Base-by-base conservation (phyloP, 2,113 vertebrate species). In the Gobio gobio region DNA sequence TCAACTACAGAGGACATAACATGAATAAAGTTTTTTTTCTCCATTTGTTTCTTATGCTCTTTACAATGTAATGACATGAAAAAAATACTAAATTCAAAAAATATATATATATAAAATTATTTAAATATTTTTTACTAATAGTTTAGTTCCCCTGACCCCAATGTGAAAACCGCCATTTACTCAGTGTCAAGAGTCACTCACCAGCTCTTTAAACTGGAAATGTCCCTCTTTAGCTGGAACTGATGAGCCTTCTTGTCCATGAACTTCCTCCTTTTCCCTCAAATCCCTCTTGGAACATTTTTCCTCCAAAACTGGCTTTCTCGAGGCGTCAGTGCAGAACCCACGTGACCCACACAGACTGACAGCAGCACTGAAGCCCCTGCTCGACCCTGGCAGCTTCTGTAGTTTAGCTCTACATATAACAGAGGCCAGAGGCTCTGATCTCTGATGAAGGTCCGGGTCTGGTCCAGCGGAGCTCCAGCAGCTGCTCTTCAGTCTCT, bases 191-290 rank as follows among this genome's bases (percentile, higher is more conserved):
- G 18, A 10, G 64, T 66, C 7, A 64, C 87, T 75, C 90, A 95
- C 95, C 93, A 95, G 92, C 66, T 94, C 93, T 90, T 94, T 95
- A 86, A 95, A 95, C 84, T 94, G 92, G 86, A 94, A 94, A 5
- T 93, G 90, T 7, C 93, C 93, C 0, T 94, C 88, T 84, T 92
- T 91, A 14, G 91, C 88, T 3, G 89, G 86, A 9, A 86, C 0
- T 16, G 72, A 58, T 0, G 54, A 78, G 14, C n/a, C 64, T 82
- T 47, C 29, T 73, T 78, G 10, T 76, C 47, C n/a, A 76, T 78
- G 10, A 40, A 24, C 75, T 43, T 14, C 80, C 2, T 88, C 87
- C 0, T 26, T 78, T 36, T 82, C 88, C 2, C 33, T 81, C 22
- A 14, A 33, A 24, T 89, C 88, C 18, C 45, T 61, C 3, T 29